Percentiles rank a stretch among this genome's conserved stretches.
These are phyloP conservation scores for Linnaemya vulpina DNA, from an alignment of 2,888 invertebrate genomes.

Conservation along the genomic window DNA sequence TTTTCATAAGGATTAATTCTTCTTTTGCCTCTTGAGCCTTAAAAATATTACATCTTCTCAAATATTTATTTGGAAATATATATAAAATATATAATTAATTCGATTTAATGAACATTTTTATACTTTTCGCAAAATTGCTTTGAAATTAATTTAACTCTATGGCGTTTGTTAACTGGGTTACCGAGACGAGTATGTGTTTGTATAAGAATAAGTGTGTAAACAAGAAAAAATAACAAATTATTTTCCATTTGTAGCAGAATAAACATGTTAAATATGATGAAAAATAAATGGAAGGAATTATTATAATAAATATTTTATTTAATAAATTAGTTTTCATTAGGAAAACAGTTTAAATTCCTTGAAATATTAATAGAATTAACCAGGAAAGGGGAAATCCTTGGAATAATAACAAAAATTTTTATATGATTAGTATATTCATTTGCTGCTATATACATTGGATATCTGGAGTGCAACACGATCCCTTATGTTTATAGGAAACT, in stretches of 20 bases:
- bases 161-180: background rate
- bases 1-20: too few relatives aligned
- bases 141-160: background rate
- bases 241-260: conserved; percentile 28
- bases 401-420: background rate
- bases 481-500: background rate
- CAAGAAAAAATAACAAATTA: conserved; percentile 7
- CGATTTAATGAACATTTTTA: too few relatives aligned
- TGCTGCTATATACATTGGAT: background rate
- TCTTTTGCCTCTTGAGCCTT: too few relatives aligned
- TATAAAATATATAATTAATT: too few relatives aligned
- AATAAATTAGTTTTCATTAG: conserved; percentile 32
- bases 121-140: too few relatives aligned
- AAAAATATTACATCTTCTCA: too few relatives aligned
- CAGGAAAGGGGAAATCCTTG: background rate
- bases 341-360: background rate
- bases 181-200: background rate
- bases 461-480: background rate
- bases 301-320: conserved; percentile 20
- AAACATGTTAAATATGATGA: conserved; percentile 21
- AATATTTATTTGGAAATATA: too few relatives aligned
- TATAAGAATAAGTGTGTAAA: background rate
- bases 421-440: background rate
- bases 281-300: conserved; percentile 24
- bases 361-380: background rate